Conservation (phyloP, 2,113 vertebrate species). For the Gorsachius goisagi region DNA sequence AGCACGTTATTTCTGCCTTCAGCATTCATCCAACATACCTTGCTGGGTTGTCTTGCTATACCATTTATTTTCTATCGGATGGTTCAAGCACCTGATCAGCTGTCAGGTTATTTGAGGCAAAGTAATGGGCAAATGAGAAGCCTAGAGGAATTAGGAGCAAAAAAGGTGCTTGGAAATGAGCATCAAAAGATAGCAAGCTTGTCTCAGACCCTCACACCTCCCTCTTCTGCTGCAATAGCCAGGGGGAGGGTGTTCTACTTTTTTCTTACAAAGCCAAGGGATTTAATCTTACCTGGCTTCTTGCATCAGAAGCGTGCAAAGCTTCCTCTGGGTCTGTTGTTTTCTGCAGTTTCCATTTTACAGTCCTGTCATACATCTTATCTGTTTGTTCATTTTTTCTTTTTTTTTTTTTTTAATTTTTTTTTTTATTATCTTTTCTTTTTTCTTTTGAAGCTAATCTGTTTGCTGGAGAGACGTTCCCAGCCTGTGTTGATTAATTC, state of each 20-base stretch:
- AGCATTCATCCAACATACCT: neutral
- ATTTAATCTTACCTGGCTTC: neutral
- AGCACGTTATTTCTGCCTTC: neutral
- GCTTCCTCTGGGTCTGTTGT: neutral
- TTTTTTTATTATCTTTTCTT: neutral
- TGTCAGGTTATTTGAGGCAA: neutral
- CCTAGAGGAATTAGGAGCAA: neutral
- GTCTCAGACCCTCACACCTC: neutral
- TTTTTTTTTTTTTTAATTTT: no score
- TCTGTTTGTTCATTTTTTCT: neutral
- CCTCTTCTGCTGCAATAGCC: neutral
- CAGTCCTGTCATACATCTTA: neutral
- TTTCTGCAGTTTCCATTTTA: conserved; percentile 11
- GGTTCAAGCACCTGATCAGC: neutral
- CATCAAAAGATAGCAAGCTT: neutral
- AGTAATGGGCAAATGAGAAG: neutral
- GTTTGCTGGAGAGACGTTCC: neutral
- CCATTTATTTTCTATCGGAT: neutral
- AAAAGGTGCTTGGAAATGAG: neutral
- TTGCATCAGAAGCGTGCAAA: neutral
- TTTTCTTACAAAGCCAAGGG: neutral
- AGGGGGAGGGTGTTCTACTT: neutral
- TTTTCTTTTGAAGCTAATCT: neutral
- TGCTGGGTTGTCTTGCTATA: neutral
- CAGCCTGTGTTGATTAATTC: neutral